Base-by-base conservation (phyloP, 2,113 vertebrate species). In the Prochilodus magdalenae region DNA sequence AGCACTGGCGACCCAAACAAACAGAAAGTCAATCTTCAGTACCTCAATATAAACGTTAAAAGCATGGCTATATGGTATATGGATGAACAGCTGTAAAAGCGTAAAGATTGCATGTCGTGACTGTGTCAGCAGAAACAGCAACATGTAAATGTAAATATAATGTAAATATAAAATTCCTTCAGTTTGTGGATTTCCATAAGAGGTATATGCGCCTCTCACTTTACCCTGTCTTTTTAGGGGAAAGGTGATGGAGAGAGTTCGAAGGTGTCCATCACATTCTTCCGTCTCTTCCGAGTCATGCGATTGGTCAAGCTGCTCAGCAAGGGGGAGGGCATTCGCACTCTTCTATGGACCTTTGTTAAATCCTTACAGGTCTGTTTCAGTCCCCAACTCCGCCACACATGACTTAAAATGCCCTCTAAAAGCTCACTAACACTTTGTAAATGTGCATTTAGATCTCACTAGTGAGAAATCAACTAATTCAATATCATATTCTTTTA, bases 221-320 rank as follows among this genome's bases (percentile, higher is more conserved):
- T 5, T 1, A 44, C 40, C 40, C 4, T 44, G 26, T 80, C 26
- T 79, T n/a, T 67, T 49, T 78, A 98, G 95, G 1, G 94, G 93
- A 83, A 97, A 97, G 91, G 97, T 97, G 93, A 99, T 96, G 90
- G 97, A 89, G 98, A 99, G 92, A 97, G 97, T 86, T 97, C 97
- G 75, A 94, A 98, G 36, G 98, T 99, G 91, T 99, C 98, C 80
- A 99, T 99, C 94, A 99, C 98, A 72, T 99, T 99, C 92, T 99
- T 99, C 93, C 96, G 98, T 82, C 96, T 99, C 71, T 99, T 99
- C 93, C 96, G 98, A 66, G 98, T 99, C 86, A 99, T 99, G 97
- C 96, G 98, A 75, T 92, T 99, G 47, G 98, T 99, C 87, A 99
- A 99, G 93, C 94, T 99, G 80, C 95, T 99, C 89, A 99, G 97